Conservation (phyloP, 2,888 invertebrate species). For the Folsomia candida region DNA sequence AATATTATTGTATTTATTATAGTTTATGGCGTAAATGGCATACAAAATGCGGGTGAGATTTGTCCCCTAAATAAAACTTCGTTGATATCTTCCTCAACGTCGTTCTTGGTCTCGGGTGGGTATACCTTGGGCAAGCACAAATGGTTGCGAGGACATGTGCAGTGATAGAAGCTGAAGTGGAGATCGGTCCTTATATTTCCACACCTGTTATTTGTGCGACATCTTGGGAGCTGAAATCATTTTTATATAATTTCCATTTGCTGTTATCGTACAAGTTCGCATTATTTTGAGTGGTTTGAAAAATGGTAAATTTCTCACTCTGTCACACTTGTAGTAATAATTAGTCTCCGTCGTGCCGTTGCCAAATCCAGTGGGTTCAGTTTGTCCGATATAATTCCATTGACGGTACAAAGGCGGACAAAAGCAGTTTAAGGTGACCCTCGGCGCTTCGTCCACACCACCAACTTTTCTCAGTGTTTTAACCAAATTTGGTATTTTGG, state of each 20-base stretch:
- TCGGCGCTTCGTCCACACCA: slow-evolving; percentile 20
- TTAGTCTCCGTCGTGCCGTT: slow-evolving; percentile 52
- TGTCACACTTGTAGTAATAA: slow-evolving; percentile 57
- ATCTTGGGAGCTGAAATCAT: slow-evolving; percentile 56
- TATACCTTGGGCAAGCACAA: slow-evolving; percentile 60
- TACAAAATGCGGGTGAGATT: slow-evolving; percentile 31
- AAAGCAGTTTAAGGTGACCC: slow-evolving; percentile 58
- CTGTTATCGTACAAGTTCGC: too few relatives aligned
- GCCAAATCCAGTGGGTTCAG: slow-evolving; percentile 24
- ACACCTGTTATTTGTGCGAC: slow-evolving; percentile 62
- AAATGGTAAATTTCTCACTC: slow-evolving; percentile 30
- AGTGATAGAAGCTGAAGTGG: slow-evolving; percentile 63
- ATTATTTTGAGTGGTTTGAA: too few relatives aligned
- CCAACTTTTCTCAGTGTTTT: slow-evolving; percentile 28
- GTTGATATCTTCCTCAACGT: slow-evolving; percentile 25
- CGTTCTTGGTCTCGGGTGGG: slow-evolving; percentile 20
- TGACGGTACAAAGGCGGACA: slow-evolving; percentile 57
- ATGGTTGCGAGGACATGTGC: slow-evolving; percentile 63
- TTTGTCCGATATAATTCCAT: slow-evolving; percentile 29
- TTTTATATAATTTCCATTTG: not conserved
- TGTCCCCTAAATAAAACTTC: slow-evolving; percentile 37
- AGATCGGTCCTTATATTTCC: slow-evolving; percentile 63
- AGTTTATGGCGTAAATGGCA: not conserved
- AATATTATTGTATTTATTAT: too few relatives aligned
- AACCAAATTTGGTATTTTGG: slow-evolving; percentile 22